phyloP scores from a whole-genome alignment of 2,113 vertebrate genomes.

The Indicator indicator region DNA sequence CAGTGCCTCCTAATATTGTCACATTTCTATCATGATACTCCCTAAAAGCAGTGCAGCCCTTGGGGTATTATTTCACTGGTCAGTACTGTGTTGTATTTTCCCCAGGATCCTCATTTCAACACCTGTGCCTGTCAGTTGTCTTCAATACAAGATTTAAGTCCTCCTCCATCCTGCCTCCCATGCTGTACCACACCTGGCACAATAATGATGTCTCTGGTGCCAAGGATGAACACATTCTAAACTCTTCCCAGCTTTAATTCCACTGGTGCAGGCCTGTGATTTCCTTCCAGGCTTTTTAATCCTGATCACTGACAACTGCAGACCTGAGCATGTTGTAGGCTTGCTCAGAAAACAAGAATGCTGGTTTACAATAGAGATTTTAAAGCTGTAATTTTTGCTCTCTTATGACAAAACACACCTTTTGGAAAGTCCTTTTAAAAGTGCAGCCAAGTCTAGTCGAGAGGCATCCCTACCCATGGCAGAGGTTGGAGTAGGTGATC shows the following conservation, averaged over 20 bases:
- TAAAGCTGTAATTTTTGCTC: background rate
- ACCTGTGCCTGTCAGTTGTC: background rate
- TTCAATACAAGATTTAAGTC: background rate
- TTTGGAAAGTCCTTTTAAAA: background rate
- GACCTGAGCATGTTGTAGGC: background rate
- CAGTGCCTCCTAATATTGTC: background rate
- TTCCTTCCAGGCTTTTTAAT: background rate
- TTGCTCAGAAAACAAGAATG: background rate
- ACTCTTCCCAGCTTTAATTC: background rate
- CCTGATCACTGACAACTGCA: background rate
- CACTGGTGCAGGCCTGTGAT: background rate
- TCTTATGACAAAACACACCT: background rate
- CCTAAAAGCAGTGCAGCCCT: background rate
- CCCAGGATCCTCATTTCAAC: background rate
- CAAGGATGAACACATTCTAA: background rate
- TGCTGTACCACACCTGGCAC: background rate
- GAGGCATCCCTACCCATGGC: too few species aligned
- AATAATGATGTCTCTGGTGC: background rate
- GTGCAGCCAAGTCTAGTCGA: too few species aligned
- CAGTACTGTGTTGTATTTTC: background rate
- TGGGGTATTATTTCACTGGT: fast-evolving
- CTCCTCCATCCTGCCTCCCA: fast-evolving
- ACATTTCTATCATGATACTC: background rate
- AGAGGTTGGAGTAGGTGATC: too few species aligned
- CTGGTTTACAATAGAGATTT: background rate